Percentiles rank a stretch among this genome's conserved stretches.
These are phyloP conservation scores for Amphibalanus amphitrite DNA, from an alignment of 1,140 invertebrate species.

Conservation along the genomic window DNA sequence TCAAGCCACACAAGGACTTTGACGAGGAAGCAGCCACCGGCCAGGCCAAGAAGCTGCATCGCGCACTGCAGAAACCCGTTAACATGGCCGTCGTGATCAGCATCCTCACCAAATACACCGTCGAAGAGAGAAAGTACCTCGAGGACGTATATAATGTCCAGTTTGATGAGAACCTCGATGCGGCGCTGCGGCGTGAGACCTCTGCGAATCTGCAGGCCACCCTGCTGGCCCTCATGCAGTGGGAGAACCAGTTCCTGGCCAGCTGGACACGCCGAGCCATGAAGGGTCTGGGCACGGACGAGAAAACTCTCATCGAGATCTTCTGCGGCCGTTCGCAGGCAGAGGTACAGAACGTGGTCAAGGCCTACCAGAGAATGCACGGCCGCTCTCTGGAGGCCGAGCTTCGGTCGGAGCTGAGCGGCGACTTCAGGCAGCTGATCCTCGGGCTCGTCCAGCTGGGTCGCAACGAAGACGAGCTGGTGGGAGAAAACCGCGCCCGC, in stretches of 20 bases:
- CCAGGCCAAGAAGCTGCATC: slow-evolving; percentile 11
- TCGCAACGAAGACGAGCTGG: not conserved
- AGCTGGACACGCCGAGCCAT: not conserved
- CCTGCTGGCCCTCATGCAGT: not conserved
- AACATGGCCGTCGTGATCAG: not conserved
- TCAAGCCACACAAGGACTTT: slow-evolving; percentile 13
- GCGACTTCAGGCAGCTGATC: not conserved
- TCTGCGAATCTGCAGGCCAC: not conserved
- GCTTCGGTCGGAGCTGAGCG: not conserved
- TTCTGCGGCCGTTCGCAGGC: slow-evolving; percentile 19
- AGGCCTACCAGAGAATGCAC: not conserved
- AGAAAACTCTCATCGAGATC: slow-evolving; percentile 21
- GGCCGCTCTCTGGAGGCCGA: not conserved
- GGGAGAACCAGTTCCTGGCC: not conserved
- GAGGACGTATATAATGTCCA: not conserved
- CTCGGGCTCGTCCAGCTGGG: not conserved
- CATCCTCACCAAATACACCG: not conserved
- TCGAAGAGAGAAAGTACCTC: not conserved
- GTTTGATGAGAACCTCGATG: not conserved
- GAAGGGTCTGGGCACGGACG: slow-evolving; percentile 24
- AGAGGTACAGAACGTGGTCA: not conserved
- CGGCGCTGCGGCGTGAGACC: not conserved
- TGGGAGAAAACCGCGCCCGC: not conserved
- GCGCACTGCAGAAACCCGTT: not conserved
- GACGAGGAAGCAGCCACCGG: slow-evolving; percentile 12